Evolutionary conservation across 2,113 vertebrate genomes (phyloP).

Genomic region (Eonycteris spelaea): DNA sequence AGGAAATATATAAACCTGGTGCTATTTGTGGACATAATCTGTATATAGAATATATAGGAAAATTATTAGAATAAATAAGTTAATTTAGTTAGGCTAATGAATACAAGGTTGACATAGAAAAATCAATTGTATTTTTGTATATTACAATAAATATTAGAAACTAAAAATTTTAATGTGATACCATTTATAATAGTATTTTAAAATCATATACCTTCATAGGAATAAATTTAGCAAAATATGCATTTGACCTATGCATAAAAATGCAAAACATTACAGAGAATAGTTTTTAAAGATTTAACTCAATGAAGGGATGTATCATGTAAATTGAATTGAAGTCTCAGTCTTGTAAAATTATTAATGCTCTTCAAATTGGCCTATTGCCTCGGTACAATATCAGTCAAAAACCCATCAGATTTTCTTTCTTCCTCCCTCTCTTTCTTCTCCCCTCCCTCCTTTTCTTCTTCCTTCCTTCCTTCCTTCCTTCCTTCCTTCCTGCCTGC

Average conservation of each 20-base stretch:
- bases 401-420: neutral
- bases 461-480: neutral
- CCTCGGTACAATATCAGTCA: neutral
- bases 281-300: constrained; percentile 2
- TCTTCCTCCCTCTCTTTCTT: neutral
- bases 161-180: neutral
- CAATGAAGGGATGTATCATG: neutral
- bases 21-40: neutral
- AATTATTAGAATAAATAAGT: neutral
- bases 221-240: constrained; percentile 40
- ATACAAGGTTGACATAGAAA: neutral
- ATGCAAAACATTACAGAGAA: neutral
- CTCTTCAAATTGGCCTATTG: neutral
- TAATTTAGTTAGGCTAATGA: neutral
- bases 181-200: neutral
- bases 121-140: neutral
- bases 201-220: neutral
- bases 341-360: neutral
- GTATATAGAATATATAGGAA: neutral
- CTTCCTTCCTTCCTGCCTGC: neutral
- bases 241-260: neutral
- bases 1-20: neutral
- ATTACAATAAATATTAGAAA: neutral
- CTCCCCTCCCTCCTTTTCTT: neutral
- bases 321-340: neutral